Percentiles rank a stretch among this genome's conserved stretches.
phyloP scores from a whole-genome alignment of 1,140 invertebrate genomes.

The Leptinotarsa defecta region DNA sequence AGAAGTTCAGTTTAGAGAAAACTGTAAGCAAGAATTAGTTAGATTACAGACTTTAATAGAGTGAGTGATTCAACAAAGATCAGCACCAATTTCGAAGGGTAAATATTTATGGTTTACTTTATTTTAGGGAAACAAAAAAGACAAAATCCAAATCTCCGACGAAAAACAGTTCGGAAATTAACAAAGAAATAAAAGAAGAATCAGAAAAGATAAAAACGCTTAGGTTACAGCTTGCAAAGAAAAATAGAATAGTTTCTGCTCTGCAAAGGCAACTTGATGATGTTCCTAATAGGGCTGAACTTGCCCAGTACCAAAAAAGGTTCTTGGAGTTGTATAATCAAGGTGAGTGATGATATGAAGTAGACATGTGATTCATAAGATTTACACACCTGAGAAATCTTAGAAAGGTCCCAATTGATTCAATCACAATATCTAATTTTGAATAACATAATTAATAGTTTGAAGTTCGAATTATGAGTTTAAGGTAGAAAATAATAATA shows the following conservation, averaged over 20 bases:
- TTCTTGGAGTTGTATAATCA: slow-evolving; percentile 97
- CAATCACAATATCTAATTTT: no score
- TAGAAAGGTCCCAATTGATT: no score
- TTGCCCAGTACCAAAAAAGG: slow-evolving; percentile 92
- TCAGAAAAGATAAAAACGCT: slow-evolving; percentile 63
- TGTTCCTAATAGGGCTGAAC: slow-evolving; percentile 87
- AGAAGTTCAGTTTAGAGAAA: slow-evolving; percentile 75
- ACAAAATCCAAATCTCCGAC: slow-evolving; percentile 51
- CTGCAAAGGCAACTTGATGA: slow-evolving; percentile 84
- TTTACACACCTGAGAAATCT: background rate
- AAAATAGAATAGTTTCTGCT: slow-evolving; percentile 80
- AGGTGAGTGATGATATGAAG: slow-evolving; percentile 62
- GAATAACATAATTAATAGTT: no score
- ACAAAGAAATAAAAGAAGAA: slow-evolving; percentile 63
- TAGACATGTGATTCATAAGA: slow-evolving; percentile 11
- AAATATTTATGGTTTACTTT: background rate
- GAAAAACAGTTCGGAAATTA: slow-evolving; percentile 55
- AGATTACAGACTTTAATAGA: slow-evolving; percentile 64
- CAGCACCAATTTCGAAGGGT: background rate
- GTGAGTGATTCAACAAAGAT: slow-evolving; percentile 52
- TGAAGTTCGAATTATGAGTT: no score
- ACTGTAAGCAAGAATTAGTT: slow-evolving; percentile 71
- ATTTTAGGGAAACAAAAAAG: slow-evolving; percentile 59
- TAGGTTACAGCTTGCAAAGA: slow-evolving; percentile 73
- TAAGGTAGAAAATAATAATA: no score